Evolutionary conservation across 2,888 invertebrate genomes (phyloP).

Genomic region (Penaeus monodon): DNA sequence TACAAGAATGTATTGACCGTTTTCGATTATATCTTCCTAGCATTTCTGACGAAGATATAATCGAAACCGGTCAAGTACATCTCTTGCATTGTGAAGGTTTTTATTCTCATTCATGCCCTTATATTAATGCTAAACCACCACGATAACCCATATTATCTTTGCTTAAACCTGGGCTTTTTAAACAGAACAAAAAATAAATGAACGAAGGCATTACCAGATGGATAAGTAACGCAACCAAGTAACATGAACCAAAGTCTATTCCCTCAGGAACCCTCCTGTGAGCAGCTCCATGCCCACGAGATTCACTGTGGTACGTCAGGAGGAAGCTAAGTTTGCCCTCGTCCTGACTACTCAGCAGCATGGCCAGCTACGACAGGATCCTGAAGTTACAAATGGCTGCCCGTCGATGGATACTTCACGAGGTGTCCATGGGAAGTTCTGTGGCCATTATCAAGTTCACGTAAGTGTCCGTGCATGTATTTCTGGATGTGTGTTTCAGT

Average conservation of each 20-base stretch:
- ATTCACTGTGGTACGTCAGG: conserved; percentile 11
- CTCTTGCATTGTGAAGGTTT: too few species aligned
- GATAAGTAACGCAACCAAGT: too few species aligned
- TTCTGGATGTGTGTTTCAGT: too few species aligned
- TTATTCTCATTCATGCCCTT: too few species aligned
- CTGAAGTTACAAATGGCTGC: background rate
- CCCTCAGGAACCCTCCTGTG: background rate
- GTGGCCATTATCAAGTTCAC: conserved; percentile 7
- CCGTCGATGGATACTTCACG: conserved; percentile 21
- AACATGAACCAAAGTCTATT: background rate
- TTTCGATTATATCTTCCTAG: too few species aligned
- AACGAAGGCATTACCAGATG: background rate
- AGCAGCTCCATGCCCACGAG: background rate
- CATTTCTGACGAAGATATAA: too few species aligned
- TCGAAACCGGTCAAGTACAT: too few species aligned
- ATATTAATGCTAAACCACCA: too few species aligned
- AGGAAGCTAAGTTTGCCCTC: conserved; percentile 20
- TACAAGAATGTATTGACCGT: too few species aligned
- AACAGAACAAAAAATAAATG: background rate
- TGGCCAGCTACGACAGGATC: background rate
- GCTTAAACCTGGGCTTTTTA: too few species aligned
- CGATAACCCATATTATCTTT: too few species aligned
- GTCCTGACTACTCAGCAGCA: conserved; percentile 30
- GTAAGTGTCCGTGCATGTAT: background rate
- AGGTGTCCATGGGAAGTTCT: conserved; percentile 11